Evolutionary conservation across 1,140 invertebrate species (phyloP).

Genomic region (Hermatobates lingyangjiaoensis): DNA sequence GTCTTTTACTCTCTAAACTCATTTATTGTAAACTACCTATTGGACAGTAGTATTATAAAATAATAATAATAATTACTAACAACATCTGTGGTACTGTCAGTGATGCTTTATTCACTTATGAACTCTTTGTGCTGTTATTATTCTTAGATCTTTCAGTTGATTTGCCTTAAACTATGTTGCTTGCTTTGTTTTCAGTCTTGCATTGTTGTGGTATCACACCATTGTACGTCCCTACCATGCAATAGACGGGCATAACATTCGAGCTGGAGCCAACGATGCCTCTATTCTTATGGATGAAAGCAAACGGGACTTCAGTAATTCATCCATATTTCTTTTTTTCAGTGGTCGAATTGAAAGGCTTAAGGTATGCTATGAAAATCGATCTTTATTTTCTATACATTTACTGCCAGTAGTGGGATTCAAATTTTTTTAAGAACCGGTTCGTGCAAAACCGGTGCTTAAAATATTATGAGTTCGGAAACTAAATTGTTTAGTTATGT

Average conservation of each 20-base stretch:
- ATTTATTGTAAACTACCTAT: too few species aligned
- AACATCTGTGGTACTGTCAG: too few species aligned
- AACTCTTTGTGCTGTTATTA: neutral
- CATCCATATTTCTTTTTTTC: constrained; percentile 51
- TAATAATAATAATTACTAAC: too few species aligned
- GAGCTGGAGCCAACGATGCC: constrained; percentile 37
- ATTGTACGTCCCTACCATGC: constrained; percentile 51
- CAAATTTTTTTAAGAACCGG: too few species aligned
- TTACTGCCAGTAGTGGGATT: too few species aligned
- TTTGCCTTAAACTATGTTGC: neutral
- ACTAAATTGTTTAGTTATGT: too few species aligned
- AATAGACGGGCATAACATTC: constrained; percentile 38
- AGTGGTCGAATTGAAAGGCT: constrained; percentile 40
- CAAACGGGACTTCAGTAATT: constrained; percentile 36
- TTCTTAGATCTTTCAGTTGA: neutral
- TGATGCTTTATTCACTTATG: constrained; percentile 2
- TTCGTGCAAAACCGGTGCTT: too few species aligned
- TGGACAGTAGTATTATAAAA: too few species aligned
- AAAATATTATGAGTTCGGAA: too few species aligned
- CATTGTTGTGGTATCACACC: constrained; percentile 53
- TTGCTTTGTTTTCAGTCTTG: constrained; percentile 28
- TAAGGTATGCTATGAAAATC: constrained; percentile 27
- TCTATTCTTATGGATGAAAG: constrained; percentile 36
- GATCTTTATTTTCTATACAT: neutral
- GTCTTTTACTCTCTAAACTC: too few species aligned